Conservation (phyloP, 2,888 invertebrate genomes). For the Auanema sp. region DNA sequence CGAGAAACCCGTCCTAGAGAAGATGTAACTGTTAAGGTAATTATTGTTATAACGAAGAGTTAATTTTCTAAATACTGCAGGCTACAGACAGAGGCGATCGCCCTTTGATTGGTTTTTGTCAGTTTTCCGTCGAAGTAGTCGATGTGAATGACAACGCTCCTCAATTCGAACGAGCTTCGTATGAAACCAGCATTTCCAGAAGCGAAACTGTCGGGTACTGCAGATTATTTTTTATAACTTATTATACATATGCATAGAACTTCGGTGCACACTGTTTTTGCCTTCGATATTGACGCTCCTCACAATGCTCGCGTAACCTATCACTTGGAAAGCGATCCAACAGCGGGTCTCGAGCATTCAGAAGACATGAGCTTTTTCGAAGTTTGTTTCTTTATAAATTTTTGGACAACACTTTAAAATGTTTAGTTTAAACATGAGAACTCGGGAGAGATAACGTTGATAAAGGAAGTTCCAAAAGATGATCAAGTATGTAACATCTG, state of each 20-base stretch:
- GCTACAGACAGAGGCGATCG: conserved; percentile 99
- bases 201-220: conserved; percentile 38
- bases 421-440: conserved; percentile 13
- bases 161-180: conserved; percentile 74
- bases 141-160: conserved; percentile 99
- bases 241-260: conserved; percentile 23
- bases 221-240: conserved; percentile 5
- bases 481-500: not conserved
- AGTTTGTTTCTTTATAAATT: conserved; percentile 15
- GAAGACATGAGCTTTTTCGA: conserved; percentile 44
- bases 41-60: conserved; percentile 3
- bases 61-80: conserved; percentile 65
- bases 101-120: conserved; percentile 93
- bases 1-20: conserved; percentile 57
- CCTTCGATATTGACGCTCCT: conserved; percentile 59
- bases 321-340: conserved; percentile 44
- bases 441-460: conserved; percentile 24
- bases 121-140: conserved; percentile 95
- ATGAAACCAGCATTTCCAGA: conserved; percentile 61
- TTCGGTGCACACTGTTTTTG: conserved; percentile 59
- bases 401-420: conserved; percentile 2
- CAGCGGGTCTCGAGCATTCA: conserved; percentile 44
- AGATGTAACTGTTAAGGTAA: conserved; percentile 63
- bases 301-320: conserved; percentile 59
- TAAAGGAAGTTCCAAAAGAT: not conserved